These are phyloP conservation scores for Equus przewalskii DNA, from an alignment of 2,113 vertebrate genomes.

Conservation along the genomic window DNA sequence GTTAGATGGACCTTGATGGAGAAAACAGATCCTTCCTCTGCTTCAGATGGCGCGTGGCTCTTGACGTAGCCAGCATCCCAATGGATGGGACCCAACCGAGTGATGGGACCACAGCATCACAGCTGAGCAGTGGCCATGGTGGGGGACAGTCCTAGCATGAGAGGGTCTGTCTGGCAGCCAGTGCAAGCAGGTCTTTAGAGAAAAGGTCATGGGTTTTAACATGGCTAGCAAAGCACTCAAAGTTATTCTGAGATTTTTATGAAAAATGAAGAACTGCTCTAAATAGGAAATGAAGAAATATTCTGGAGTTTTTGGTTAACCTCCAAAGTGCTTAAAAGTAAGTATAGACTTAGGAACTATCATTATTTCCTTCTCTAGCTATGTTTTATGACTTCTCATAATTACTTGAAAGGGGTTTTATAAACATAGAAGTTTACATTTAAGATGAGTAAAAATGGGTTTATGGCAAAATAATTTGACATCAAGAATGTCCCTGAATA, in stretches of 20 bases:
- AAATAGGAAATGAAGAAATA: constrained; percentile 11
- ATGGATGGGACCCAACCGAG: background rate
- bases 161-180: background rate
- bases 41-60: background rate
- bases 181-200: background rate
- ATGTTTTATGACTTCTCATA: constrained; percentile 67
- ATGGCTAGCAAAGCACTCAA: background rate
- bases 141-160: background rate
- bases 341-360: constrained; percentile 59
- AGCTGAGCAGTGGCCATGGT: background rate
- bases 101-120: background rate
- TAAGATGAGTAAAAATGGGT: constrained; percentile 55
- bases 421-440: constrained; percentile 77
- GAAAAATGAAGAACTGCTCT: constrained; percentile 6
- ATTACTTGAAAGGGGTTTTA: constrained; percentile 74
- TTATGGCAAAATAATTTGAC: constrained; percentile 73
- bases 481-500: constrained; percentile 67
- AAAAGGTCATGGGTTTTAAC: background rate
- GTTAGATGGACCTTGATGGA: background rate
- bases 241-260: background rate
- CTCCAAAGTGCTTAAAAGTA: constrained; percentile 61
- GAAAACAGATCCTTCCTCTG: background rate
- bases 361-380: constrained; percentile 43
- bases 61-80: background rate
- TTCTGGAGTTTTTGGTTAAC: constrained; percentile 20